phyloP scores from a whole-genome alignment of 1,140 invertebrate species.

The Alviniconcha marisindica region DNA sequence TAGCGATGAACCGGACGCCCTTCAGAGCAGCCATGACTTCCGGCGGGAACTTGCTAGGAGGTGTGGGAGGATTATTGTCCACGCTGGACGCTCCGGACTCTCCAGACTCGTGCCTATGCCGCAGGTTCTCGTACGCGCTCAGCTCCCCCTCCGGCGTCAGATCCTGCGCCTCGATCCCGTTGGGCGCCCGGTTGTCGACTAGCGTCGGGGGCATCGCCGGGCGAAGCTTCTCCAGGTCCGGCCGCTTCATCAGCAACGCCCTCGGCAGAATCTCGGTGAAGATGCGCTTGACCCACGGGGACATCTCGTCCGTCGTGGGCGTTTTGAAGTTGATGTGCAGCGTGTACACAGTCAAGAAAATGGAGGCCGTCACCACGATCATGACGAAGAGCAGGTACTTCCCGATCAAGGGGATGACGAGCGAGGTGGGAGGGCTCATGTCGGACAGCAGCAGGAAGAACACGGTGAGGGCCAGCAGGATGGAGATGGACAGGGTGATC shows the following conservation, averaged over 20 bases:
- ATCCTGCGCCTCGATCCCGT: conserved; percentile 86
- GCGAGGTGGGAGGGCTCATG: conserved; percentile 75
- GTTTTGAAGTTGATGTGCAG: conserved; percentile 74
- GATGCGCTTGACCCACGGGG: conserved; percentile 72
- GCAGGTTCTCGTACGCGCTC: conserved; percentile 44
- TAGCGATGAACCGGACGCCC: conserved; percentile 96
- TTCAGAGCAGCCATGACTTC: conserved; percentile 93
- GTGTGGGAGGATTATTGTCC: conserved; percentile 6
- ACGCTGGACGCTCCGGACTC: conserved; percentile 5
- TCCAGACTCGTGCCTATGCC: conserved; percentile 28
- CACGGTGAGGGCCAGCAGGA: conserved; percentile 75
- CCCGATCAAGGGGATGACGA: conserved; percentile 74
- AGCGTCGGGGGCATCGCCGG: background rate
- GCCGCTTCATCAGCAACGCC: conserved; percentile 74
- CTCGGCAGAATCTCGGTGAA: conserved; percentile 75
- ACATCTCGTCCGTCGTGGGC: conserved; percentile 75
- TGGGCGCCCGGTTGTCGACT: conserved; percentile 76
- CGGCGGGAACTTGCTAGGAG: conserved; percentile 73
- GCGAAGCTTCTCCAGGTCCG: conserved; percentile 43
- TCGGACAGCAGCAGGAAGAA: conserved; percentile 76
- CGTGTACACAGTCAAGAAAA: conserved; percentile 75
- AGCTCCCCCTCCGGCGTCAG: conserved; percentile 72
- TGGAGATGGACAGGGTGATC: conserved; percentile 75
- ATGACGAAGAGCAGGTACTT: conserved; percentile 75
- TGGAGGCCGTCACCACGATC: conserved; percentile 76